A percentile compares a stretch with the other conserved stretches of the same genome.
phyloP scores from a whole-genome alignment of 2,888 invertebrate species.

The Smittia sp. region DNA sequence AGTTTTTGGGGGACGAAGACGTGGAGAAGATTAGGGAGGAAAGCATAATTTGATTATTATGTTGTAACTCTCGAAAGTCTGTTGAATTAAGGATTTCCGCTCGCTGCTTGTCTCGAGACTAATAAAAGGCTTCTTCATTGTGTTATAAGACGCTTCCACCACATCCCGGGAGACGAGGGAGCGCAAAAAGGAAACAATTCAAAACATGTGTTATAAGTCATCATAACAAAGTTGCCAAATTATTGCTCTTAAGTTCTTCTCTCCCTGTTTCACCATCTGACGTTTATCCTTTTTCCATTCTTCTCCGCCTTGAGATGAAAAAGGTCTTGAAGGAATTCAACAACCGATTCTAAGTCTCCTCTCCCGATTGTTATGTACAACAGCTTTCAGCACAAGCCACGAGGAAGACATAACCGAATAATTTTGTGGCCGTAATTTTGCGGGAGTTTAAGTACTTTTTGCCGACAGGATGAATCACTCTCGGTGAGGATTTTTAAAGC shows the following conservation, averaged over 20 bases:
- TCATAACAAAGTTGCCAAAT: slow-evolving; percentile 40
- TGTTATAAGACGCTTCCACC: background rate
- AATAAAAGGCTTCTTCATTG: slow-evolving; percentile 15
- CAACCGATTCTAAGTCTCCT: slow-evolving; percentile 27
- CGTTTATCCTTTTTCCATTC: slow-evolving; percentile 35
- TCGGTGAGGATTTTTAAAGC: background rate
- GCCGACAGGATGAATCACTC: slow-evolving; percentile 12
- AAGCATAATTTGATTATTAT: slow-evolving; percentile 41
- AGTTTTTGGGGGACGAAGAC: background rate
- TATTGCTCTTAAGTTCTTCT: slow-evolving; percentile 31
- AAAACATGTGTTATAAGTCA: slow-evolving; percentile 41
- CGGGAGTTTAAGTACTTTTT: slow-evolving; percentile 33
- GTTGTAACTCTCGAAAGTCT: slow-evolving; percentile 22
- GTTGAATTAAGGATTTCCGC: slow-evolving; percentile 8
- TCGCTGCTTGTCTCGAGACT: background rate
- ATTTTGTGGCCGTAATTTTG: slow-evolving; percentile 38
- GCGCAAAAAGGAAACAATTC: slow-evolving; percentile 27
- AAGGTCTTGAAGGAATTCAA: slow-evolving; percentile 34
- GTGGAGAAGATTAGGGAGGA: background rate
- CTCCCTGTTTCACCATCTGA: slow-evolving; percentile 38
- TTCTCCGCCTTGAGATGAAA: background rate
- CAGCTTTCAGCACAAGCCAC: slow-evolving; percentile 9
- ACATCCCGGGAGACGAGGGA: background rate
- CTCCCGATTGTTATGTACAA: background rate
- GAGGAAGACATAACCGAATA: slow-evolving; percentile 20